Base-by-base conservation (phyloP, 2,113 vertebrate genomes). In the Drymodes brunneopygia region DNA sequence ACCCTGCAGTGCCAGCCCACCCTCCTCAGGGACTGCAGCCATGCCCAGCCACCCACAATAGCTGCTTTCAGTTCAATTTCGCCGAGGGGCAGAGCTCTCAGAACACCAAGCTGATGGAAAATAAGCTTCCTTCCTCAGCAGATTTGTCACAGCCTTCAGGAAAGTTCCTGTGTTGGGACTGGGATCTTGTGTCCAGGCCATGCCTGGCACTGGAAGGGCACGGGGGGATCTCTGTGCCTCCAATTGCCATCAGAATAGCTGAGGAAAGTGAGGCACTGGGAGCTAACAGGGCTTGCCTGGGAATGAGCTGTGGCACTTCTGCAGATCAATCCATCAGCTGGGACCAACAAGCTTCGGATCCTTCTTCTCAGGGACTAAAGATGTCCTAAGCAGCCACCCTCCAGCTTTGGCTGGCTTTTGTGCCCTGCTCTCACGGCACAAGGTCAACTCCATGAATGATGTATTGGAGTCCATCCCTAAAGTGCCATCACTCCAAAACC, bases 351-450 rank as follows among this genome's bases (percentile, higher is more conserved):
- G 20, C 5, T 82, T 74, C 75, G 16, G 66, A 57, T 36, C 24
- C 22, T 79, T 77, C 8, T 42, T 33, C 36, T 74, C 4, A 16
- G 38, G 36, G 51, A 29, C 12, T 36, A 15, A 56, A 47, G 60
- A 38, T 5, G 16, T 48, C 35, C 57, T 40, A 58, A 42, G 77
- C 38, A 89, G 36, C 51, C 42, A 29, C 18, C 4, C 15, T 88
- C 8, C 22, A 66, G 25, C 28, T 67, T 19, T 29, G 25, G 25
- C 17, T 0, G 0, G 0, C 22, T 88, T 88, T n/a, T n/a, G n/a
- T n/a, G n/a, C 61, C n/a, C 36, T 58, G 53, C 18, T 69, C 27
- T 74, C 51, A 33, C 0, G 0, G 21, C 62, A 36, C 42, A 57
- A 15, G 0, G 0, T 54, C 38, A 45, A 50, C 75, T 86, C 35